phyloP scores from a whole-genome alignment of 2,113 vertebrate species.

The Malurus melanocephalus region DNA sequence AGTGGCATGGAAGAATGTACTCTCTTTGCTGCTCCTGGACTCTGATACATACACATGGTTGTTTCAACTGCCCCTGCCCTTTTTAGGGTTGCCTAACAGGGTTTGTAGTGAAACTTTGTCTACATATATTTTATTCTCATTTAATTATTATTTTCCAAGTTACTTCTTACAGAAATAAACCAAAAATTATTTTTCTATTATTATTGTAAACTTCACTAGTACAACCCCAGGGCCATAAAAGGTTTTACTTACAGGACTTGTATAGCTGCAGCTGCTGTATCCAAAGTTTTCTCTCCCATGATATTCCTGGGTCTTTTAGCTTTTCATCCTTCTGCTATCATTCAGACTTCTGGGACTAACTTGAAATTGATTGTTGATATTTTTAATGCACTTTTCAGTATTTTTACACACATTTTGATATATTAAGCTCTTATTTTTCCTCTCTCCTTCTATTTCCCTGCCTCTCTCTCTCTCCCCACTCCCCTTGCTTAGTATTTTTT shows the following conservation, averaged over 20 bases:
- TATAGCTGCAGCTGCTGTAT: neutral
- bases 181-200: neutral
- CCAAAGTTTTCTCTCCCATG: neutral
- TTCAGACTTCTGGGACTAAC: neutral
- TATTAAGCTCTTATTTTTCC: neutral
- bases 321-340: neutral
- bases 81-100: neutral
- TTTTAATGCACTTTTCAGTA: neutral
- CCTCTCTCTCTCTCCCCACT: rapidly evolving
- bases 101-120: neutral
- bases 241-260: neutral
- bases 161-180: neutral
- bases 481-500: neutral
- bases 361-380: neutral
- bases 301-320: neutral
- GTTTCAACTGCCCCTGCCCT: neutral
- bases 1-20: neutral
- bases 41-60: rapidly evolving
- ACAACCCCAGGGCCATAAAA: neutral
- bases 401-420: neutral
- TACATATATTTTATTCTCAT: neutral
- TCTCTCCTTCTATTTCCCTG: neutral
- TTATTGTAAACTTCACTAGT: neutral
- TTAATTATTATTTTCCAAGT: neutral
- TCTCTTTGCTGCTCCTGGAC: neutral